Conservation (phyloP, 1,140 invertebrate genomes). For the Carposina sasakii region DNA sequence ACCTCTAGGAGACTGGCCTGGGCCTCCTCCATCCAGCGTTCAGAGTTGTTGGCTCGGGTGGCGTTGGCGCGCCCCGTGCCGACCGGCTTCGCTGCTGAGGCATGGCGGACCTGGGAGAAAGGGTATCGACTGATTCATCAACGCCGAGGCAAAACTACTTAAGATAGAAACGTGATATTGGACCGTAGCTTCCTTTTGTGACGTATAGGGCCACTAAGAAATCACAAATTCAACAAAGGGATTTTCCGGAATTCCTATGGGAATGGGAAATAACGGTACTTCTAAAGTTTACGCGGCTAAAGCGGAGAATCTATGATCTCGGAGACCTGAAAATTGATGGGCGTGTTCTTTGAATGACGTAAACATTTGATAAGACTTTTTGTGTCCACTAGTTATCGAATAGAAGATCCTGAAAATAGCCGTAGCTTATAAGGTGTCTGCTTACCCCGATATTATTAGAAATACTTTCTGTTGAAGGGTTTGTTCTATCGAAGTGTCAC, state of each 20-base stretch:
- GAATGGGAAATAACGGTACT: too few species aligned
- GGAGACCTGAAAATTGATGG: too few species aligned
- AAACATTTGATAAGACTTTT: too few species aligned
- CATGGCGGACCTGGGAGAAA: conserved; percentile 39
- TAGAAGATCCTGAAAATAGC: too few species aligned
- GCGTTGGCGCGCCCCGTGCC: conserved; percentile 42
- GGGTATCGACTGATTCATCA: background rate
- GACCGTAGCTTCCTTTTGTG: background rate
- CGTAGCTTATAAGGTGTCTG: background rate
- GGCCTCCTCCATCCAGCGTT: conserved; percentile 21
- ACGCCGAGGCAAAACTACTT: background rate
- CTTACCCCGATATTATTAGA: background rate
- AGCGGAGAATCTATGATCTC: too few species aligned
- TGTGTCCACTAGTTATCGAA: too few species aligned
- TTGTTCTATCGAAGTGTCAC: too few species aligned
- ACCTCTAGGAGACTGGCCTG: conserved; percentile 30
- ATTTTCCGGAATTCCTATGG: background rate
- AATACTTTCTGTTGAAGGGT: too few species aligned
- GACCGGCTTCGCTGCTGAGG: conserved; percentile 47
- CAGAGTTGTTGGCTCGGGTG: conserved; percentile 29
- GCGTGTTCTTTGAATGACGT: too few species aligned
- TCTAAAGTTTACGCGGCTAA: too few species aligned
- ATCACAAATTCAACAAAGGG: background rate
- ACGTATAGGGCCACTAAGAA: background rate
- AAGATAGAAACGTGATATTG: background rate